These are phyloP conservation scores for Catocala fraxini DNA, from an alignment of 2,888 invertebrate genomes.

Conservation along the genomic window DNA sequence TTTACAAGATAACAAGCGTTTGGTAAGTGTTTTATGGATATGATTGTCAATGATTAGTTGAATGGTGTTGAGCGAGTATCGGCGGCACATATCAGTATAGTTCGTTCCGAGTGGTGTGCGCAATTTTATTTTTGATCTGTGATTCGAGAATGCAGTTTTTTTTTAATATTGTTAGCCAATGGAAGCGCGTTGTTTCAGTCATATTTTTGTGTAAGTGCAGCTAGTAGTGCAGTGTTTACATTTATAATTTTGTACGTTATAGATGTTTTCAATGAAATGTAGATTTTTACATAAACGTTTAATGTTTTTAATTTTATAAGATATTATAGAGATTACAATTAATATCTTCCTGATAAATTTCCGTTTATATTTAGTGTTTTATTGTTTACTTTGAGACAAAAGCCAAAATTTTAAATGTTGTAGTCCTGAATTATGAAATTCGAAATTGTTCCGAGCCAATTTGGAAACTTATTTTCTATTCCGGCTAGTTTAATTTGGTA, in stretches of 20 bases:
- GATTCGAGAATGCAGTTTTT: slow-evolving; percentile 78
- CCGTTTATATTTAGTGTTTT: slow-evolving; percentile 37
- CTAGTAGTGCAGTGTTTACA: slow-evolving; percentile 55
- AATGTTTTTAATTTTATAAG: slow-evolving; percentile 53
- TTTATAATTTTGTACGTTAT: slow-evolving; percentile 63
- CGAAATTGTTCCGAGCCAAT: slow-evolving; percentile 73
- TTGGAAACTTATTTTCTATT: slow-evolving; percentile 58
- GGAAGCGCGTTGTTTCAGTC: slow-evolving; percentile 55
- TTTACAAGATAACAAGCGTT: slow-evolving; percentile 8
- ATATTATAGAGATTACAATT: slow-evolving; percentile 46
- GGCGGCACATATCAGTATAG: slow-evolving; percentile 77
- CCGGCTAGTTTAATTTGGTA: slow-evolving; percentile 55
- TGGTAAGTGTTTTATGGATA: slow-evolving; percentile 13
- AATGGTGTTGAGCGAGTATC: slow-evolving; percentile 39
- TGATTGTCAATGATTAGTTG: slow-evolving; percentile 28
- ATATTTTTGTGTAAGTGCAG: slow-evolving; percentile 62
- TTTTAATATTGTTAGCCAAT: slow-evolving; percentile 54
- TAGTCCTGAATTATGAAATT: slow-evolving; percentile 44
- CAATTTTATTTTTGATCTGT: slow-evolving; percentile 73
- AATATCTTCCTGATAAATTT: slow-evolving; percentile 49
- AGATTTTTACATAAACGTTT: slow-evolving; percentile 48
- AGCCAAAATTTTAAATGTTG: slow-evolving; percentile 41
- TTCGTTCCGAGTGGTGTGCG: slow-evolving; percentile 64
- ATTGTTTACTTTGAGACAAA: slow-evolving; percentile 30
- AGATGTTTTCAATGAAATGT: slow-evolving; percentile 53